phyloP scores from a whole-genome alignment of 1,140 invertebrate genomes.

The Bombus sylvicola region DNA sequence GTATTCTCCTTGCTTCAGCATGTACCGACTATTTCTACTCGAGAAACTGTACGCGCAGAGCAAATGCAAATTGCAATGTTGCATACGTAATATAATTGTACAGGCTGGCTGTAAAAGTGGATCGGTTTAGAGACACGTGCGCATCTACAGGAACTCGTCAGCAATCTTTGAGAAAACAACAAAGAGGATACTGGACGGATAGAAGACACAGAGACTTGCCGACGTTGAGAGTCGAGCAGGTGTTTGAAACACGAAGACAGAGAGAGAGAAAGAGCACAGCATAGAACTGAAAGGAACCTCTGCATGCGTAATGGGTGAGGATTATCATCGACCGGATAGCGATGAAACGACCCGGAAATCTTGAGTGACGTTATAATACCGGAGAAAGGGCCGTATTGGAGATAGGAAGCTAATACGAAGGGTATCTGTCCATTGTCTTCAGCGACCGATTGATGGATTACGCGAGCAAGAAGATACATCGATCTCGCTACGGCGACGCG shows the following conservation, averaged over 20 bases:
- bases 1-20: neutral
- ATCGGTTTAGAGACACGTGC: neutral
- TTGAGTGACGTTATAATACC: slow-evolving; percentile 50
- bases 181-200: neutral
- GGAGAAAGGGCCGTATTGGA: slow-evolving; percentile 25
- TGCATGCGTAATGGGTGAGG: slow-evolving; percentile 38
- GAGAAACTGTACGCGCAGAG: neutral
- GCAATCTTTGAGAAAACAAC: neutral
- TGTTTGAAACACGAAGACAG: neutral
- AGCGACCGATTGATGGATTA: slow-evolving; percentile 50
- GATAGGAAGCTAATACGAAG: slow-evolving; percentile 44
- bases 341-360: slow-evolving; percentile 54
- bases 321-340: slow-evolving; percentile 44
- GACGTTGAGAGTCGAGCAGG: neutral
- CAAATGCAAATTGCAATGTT: slow-evolving; percentile 64
- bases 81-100: slow-evolving; percentile 61
- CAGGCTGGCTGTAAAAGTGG: neutral
- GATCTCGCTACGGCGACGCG: neutral
- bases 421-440: slow-evolving; percentile 48
- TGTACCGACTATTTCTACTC: neutral
- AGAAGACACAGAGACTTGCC: neutral
- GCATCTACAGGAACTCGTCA: slow-evolving; percentile 5
- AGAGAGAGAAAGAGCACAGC: neutral
- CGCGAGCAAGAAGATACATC: slow-evolving; percentile 44
- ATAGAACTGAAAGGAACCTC: slow-evolving; percentile 19